phyloP scores from a whole-genome alignment of 2,113 vertebrate species.

The Perca flavescens region DNA sequence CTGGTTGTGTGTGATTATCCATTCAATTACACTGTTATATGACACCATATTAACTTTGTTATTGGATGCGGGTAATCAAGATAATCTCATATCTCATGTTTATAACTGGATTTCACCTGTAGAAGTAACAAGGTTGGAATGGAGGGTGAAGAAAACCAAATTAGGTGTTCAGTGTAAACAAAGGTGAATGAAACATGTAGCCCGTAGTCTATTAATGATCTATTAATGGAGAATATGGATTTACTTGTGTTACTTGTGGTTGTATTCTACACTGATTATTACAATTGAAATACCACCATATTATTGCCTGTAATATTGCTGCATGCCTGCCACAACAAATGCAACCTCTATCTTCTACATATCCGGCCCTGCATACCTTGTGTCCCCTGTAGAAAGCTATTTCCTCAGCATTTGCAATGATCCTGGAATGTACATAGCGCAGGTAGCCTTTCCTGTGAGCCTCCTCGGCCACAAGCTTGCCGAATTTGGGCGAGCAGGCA shows the following conservation, averaged over 20 bases:
- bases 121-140: too few relatives aligned
- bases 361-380: slow-evolving; percentile 86
- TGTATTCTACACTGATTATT: background rate
- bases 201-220: background rate
- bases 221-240: background rate
- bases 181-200: too few relatives aligned
- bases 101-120: background rate
- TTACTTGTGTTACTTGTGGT: background rate
- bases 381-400: slow-evolving; percentile 99
- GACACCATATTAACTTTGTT: background rate
- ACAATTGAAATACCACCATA: background rate
- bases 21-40: background rate
- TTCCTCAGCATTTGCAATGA: slow-evolving; percentile 98
- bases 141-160: background rate
- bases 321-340: background rate
- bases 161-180: background rate
- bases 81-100: background rate
- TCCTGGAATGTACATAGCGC: slow-evolving; percentile 95
- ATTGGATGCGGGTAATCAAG: background rate
- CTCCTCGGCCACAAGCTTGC: slow-evolving; percentile 97
- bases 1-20: background rate
- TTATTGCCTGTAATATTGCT: background rate
- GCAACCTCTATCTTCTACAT: background rate
- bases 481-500: slow-evolving; percentile 95
- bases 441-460: slow-evolving; percentile 95